phyloP scores from a whole-genome alignment of 1,140 invertebrate species.

The Zaprionus inermis region DNA sequence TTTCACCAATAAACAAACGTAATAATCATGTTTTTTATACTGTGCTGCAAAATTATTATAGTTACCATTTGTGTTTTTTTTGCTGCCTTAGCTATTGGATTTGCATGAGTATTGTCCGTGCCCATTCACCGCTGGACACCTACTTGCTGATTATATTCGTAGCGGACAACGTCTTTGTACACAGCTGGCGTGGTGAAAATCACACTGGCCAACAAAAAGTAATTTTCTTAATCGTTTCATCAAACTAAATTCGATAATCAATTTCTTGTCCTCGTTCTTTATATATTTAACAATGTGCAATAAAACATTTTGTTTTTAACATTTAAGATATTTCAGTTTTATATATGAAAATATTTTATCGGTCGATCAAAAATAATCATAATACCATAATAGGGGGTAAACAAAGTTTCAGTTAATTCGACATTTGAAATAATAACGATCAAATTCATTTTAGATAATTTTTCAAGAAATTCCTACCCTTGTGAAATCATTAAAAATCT shows the following conservation, averaged over 20 bases:
- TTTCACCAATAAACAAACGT: conserved; percentile 79
- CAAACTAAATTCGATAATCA: background rate
- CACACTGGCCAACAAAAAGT: background rate
- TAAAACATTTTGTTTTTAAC: no score
- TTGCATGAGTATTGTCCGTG: conserved; percentile 22
- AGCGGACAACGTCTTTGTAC: conserved; percentile 67
- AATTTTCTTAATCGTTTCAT: background rate
- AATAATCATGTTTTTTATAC: conserved; percentile 75
- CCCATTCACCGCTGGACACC: conserved; percentile 63
- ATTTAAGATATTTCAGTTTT: no score
- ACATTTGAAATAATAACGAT: no score
- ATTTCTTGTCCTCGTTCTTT: no score
- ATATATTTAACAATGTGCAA: no score
- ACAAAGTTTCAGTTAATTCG: no score
- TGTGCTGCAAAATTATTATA: conserved; percentile 20
- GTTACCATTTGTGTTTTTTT: background rate
- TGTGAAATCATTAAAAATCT: no score
- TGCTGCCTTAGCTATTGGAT: background rate
- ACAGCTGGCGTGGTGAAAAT: background rate
- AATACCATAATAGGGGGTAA: no score
- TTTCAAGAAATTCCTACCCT: no score
- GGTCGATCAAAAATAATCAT: no score
- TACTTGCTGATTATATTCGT: conserved; percentile 76
- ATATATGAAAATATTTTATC: no score
- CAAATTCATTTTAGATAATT: no score